These are phyloP conservation scores for Oligia strigilis DNA, from an alignment of 2,888 invertebrate genomes.

Conservation along the genomic window DNA sequence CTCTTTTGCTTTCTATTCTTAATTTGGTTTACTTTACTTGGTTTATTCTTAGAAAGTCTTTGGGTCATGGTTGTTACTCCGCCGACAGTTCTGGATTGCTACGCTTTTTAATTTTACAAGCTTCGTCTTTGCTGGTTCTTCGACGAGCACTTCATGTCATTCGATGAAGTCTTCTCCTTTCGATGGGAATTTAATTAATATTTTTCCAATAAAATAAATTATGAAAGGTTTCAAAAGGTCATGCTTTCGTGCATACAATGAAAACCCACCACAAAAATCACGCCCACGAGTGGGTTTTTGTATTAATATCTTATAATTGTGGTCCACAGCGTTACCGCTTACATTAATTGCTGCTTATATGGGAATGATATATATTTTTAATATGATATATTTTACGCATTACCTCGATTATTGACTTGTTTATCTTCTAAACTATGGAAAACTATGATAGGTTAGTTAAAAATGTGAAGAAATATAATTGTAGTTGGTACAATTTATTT, in stretches of 20 bases:
- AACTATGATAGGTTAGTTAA: background rate
- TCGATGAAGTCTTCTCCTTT: background rate
- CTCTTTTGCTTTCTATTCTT: background rate
- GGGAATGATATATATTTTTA: conserved; percentile 57
- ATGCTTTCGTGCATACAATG: conserved; percentile 60
- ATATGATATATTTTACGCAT: conserved; percentile 64
- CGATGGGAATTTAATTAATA: too few relatives aligned
- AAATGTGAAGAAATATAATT: conserved; percentile 30
- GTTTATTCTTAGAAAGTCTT: background rate
- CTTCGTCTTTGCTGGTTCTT: background rate
- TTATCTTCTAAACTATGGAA: conserved; percentile 47
- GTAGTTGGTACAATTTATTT: conserved; percentile 16
- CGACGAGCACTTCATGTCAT: background rate
- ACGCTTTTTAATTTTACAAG: background rate
- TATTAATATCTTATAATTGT: conserved; percentile 83
- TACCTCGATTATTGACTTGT: conserved; percentile 56
- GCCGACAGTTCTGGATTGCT: background rate
- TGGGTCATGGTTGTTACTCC: background rate
- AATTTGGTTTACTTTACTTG: background rate
- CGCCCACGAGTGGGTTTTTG: conserved; percentile 78
- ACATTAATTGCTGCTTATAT: conserved; percentile 78
- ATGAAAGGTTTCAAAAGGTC: background rate
- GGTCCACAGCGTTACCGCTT: conserved; percentile 72
- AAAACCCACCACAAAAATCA: conserved; percentile 72
- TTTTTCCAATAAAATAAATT: background rate